Conservation (phyloP, 1,140 invertebrate genomes). For the Berghia stephanieae region DNA sequence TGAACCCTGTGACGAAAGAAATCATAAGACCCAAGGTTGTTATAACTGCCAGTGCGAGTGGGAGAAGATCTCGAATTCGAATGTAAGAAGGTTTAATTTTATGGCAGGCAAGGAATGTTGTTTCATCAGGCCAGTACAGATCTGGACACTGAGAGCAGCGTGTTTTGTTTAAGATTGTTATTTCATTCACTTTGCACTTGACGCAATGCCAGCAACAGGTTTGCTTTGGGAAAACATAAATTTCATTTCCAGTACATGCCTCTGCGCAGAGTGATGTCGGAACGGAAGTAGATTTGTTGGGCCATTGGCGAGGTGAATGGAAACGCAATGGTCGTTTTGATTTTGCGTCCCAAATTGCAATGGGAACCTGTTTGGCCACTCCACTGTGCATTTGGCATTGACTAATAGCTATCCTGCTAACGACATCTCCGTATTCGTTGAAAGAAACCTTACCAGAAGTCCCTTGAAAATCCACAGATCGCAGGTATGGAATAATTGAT, state of each 20-base stretch:
- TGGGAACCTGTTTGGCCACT: not conserved
- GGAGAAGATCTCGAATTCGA: slow-evolving; percentile 52
- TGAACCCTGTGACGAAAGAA: slow-evolving; percentile 37
- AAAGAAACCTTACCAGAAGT: slow-evolving; percentile 47
- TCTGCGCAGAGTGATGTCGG: slow-evolving; percentile 45
- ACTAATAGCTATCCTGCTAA: slow-evolving; percentile 41
- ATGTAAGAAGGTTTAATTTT: slow-evolving; percentile 48
- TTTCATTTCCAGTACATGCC: slow-evolving; percentile 38
- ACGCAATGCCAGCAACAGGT: slow-evolving; percentile 50
- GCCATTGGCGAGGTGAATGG: slow-evolving; percentile 22
- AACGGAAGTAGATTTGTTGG: not conserved
- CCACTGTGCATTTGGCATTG: slow-evolving; percentile 35
- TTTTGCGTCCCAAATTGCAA: slow-evolving; percentile 41
- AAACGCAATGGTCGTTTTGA: slow-evolving; percentile 28
- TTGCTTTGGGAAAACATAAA: slow-evolving; percentile 40
- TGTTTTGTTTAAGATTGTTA: slow-evolving; percentile 44
- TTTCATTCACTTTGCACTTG: slow-evolving; percentile 49
- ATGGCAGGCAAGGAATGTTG: slow-evolving; percentile 69
- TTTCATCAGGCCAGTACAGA: slow-evolving; percentile 62
- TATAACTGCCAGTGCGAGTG: slow-evolving; percentile 67
- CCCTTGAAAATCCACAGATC: slow-evolving; percentile 41
- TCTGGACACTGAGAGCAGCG: slow-evolving; percentile 42
- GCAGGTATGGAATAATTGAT: slow-evolving; percentile 39
- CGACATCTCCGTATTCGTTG: slow-evolving; percentile 50
- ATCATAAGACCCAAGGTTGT: slow-evolving; percentile 68